A percentile compares a stretch with the other conserved stretches of the same genome.
Conservation (phyloP, 1,140 invertebrate genomes). For the Drosophila ohnishii region DNA sequence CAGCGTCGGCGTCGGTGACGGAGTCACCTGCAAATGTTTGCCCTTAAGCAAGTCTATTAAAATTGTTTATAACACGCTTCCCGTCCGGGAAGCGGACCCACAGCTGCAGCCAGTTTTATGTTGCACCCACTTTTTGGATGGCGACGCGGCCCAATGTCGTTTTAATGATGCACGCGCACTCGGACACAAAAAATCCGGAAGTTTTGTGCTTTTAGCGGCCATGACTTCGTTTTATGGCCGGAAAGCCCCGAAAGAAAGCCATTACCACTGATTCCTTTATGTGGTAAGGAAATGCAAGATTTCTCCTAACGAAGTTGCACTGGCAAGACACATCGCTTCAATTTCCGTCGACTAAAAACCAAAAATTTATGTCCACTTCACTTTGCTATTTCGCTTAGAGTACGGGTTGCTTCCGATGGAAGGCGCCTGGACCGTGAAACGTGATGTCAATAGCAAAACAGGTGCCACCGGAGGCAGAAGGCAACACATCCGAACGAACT, state of each 20-base stretch:
- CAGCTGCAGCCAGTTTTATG: slow-evolving; percentile 65
- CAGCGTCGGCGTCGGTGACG: neutral
- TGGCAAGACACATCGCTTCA: slow-evolving; percentile 61
- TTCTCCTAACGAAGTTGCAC: slow-evolving; percentile 44
- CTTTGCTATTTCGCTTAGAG: slow-evolving; percentile 28
- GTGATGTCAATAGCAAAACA: slow-evolving; percentile 79
- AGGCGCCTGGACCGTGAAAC: slow-evolving; percentile 10
- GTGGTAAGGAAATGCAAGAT: slow-evolving; percentile 66
- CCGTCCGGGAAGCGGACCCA: slow-evolving; percentile 4
- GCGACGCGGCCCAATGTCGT: slow-evolving; percentile 56
- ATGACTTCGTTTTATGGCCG: slow-evolving; percentile 73
- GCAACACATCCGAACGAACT: slow-evolving; percentile 17
- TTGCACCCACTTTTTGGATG: slow-evolving; percentile 46
- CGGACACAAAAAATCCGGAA: slow-evolving; percentile 69
- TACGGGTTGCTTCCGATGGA: slow-evolving; percentile 27
- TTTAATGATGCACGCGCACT: slow-evolving; percentile 71
- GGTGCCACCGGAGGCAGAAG: slow-evolving; percentile 40
- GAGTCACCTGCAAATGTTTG: slow-evolving; percentile 62
- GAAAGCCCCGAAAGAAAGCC: slow-evolving; percentile 42
- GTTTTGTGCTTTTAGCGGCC: slow-evolving; percentile 75
- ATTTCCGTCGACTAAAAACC: slow-evolving; percentile 67
- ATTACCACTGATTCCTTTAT: slow-evolving; percentile 71
- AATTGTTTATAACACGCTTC: slow-evolving; percentile 69
- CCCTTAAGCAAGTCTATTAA: slow-evolving; percentile 80
- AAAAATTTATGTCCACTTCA: slow-evolving; percentile 67